Percentiles rank a stretch among this genome's conserved stretches.
Conservation (phyloP, 2,113 vertebrate genomes). For the Siphamia tubifer region DNA sequence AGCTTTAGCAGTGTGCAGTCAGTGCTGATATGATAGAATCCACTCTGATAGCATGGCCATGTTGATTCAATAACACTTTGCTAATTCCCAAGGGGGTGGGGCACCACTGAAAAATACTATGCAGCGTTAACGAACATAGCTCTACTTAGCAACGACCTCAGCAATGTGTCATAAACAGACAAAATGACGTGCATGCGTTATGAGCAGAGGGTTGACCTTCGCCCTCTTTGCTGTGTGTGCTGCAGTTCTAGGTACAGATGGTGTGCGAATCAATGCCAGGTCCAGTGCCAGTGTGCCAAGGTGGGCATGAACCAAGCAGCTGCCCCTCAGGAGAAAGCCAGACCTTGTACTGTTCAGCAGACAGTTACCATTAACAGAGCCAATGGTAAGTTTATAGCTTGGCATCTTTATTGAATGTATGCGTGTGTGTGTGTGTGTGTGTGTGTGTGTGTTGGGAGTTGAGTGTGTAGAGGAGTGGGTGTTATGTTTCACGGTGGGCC, state of each 20-base stretch:
- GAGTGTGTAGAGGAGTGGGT: not conserved
- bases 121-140: slow-evolving; percentile 2
- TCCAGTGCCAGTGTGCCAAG: slow-evolving; percentile 51
- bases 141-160: slow-evolving; percentile 22
- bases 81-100: slow-evolving; percentile 25
- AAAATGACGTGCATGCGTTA: slow-evolving; percentile 20
- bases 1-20: slow-evolving; percentile 28
- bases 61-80: slow-evolving; percentile 54
- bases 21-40: slow-evolving; percentile 52
- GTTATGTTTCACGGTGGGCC: slow-evolving; percentile 29
- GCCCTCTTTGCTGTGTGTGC: slow-evolving; percentile 25
- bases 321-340: slow-evolving; percentile 60
- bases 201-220: slow-evolving; percentile 19
- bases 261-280: slow-evolving; percentile 39
- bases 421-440: slow-evolving; percentile 8
- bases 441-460: slow-evolving; percentile 4
- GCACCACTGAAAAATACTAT: not conserved
- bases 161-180: slow-evolving; percentile 28
- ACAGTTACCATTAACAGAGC: slow-evolving; percentile 39
- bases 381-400: slow-evolving; percentile 57
- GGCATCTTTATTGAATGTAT: slow-evolving; percentile 9
- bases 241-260: slow-evolving; percentile 64
- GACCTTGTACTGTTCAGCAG: slow-evolving; percentile 43
- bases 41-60: slow-evolving; percentile 17
- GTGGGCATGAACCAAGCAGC: slow-evolving; percentile 56